Evolutionary conservation across 2,113 vertebrate species (phyloP), one percentile per base, ranked within the genome.

Genomic region (Addax nasomaculatus): DNA sequence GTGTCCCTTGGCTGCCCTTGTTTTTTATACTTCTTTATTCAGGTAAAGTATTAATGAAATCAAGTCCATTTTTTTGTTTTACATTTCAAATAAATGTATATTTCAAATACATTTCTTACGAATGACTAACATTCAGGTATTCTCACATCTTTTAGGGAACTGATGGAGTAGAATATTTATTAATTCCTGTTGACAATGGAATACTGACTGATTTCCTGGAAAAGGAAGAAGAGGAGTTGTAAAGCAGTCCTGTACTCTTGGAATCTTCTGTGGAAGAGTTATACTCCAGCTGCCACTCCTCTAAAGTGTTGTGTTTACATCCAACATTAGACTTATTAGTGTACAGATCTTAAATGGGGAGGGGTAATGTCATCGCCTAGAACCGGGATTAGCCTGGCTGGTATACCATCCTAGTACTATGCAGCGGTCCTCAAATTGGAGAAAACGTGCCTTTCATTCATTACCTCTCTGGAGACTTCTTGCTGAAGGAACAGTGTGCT

Each of bases 141-240:
- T 90, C 29, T 96, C 43, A 3, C 29, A 21, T 95, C 98, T 97
- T 98, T 85, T 98, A 99, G 99, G 99, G 99, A 97, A 98, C 99
- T 43, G 99, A 99, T 96, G 99, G 99, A 86, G 99, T 99, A 79
- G 99, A 99, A 85, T 99, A 99, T 98, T 99, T 99, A 96, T 7
- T 99, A 25, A 99, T 99, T 89, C 99, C 99, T 67, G 99, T 99
- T 80, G 99, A 99, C 85, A 97, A 98, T 4, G 98, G 98, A 97
- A 99, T 99, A 2, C 97, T 99, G 98, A 98, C 98, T 0, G 99
- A 99, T 97, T 99, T 99, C 98, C 97, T 99, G 89, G 99, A 99
- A 98, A 99, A 99, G 45, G 99, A 99, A 95, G 98, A 99, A 57
- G 99, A 98, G 13, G 99, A 99, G 90, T 94, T 80, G 1, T 99